Evolutionary conservation across 1,140 invertebrate genomes (phyloP), one percentile per base, ranked within the genome.

Genomic region (Drusus annulatus): DNA sequence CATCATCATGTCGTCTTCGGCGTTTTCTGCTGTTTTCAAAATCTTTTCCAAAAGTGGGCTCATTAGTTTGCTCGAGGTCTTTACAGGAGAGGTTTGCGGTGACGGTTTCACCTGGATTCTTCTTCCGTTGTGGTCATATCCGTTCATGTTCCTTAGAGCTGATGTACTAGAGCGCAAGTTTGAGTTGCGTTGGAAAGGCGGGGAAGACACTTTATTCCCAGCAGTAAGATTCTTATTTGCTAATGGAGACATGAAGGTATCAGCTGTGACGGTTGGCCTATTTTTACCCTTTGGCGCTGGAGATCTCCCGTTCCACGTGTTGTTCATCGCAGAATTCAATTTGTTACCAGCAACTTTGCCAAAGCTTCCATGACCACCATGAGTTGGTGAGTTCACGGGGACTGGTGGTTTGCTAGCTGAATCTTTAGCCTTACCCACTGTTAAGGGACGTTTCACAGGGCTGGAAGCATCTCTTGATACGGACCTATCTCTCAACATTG

Each of bases 21-120:
- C 90, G 28, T 92, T 92, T 82, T 93, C 93, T 5, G 94, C 91
- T 78, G 94, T 92, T 80, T 93, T 90, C 1, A 95, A 85, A 2
- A 95, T 92, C 84, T 94, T 93, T 84, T 95, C 93, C n/a, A 94
- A 86, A 19, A 95, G 85, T 4, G 93, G 93, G 82, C 92, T 92
- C 51, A 90, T 85, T 7, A 88, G 87, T 82, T 94, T 90, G 36
- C 86, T 86, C 5, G 52, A 13, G 15, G 63, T 88, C 51, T 86
- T 92, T 0, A 93, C 92, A 0, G 93, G 93, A 0, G 93, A 93
- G 16, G 82, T 56, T 17, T 81, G 56, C 13, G 82, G 82, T 28
- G 78, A 79, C 8, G 76, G 80, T 23, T 68, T 56, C 3, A 51
- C 28, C 58, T 81, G 81, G 15, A 83, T 73, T 28, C 79, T 83